Conservation (phyloP, 2,113 vertebrate species). For the Cebus imitator region DNA sequence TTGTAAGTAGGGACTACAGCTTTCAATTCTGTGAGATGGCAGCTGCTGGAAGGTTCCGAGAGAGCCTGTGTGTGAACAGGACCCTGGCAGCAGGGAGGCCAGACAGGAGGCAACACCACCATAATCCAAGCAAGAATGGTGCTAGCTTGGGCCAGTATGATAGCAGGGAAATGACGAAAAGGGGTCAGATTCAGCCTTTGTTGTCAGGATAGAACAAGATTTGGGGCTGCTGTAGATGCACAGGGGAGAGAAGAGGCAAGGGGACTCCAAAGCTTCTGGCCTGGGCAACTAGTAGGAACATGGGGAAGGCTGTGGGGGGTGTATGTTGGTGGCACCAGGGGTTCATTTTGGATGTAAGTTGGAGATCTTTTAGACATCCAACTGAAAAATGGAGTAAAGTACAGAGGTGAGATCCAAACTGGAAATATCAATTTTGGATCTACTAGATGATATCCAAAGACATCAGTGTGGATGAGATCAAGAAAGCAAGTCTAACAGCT, state of each 20-base stretch:
- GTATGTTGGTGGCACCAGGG: not conserved
- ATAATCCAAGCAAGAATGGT: not conserved
- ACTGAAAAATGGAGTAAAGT: not conserved
- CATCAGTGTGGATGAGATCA: constrained; percentile 18
- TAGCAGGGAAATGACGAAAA: not conserved
- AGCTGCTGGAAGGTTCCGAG: not conserved
- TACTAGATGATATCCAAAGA: constrained; percentile 31
- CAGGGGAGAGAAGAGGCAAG: not conserved
- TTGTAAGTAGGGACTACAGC: not conserved
- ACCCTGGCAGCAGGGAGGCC: not conserved
- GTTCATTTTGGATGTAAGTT: not conserved
- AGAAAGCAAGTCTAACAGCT: not conserved
- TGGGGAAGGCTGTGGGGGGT: too few relatives aligned
- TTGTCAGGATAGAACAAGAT: not conserved
- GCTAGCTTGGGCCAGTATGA: not conserved
- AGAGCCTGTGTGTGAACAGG: not conserved
- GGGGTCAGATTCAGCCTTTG: not conserved
- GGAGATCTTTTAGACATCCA: not conserved
- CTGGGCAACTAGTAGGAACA: not conserved
- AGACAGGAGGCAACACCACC: not conserved
- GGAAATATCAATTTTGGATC: not conserved
- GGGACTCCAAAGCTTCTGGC: not conserved
- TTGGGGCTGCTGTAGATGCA: not conserved
- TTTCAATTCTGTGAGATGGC: not conserved
- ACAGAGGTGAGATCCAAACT: not conserved